Evolutionary conservation across 2,113 vertebrate species (phyloP).

Genomic region (Carassius carassius): DNA sequence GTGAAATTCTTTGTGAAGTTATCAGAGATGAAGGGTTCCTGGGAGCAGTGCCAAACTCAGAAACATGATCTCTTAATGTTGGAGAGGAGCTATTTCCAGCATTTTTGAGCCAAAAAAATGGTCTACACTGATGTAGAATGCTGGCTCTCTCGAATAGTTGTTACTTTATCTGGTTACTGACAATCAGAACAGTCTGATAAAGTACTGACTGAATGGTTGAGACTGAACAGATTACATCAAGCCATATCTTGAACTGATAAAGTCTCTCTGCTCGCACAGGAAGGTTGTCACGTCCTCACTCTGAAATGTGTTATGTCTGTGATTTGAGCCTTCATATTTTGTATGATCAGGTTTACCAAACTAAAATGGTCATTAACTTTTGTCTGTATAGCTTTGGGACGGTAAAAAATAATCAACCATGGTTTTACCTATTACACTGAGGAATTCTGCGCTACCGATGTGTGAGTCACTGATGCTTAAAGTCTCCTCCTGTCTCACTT

Average conservation of each 20-base stretch:
- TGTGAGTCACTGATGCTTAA: slow-evolving; percentile 97
- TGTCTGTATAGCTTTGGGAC: background rate
- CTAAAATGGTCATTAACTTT: background rate
- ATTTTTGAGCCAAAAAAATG: background rate
- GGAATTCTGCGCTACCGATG: slow-evolving; percentile 92
- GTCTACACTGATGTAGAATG: background rate
- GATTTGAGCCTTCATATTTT: background rate
- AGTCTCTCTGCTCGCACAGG: background rate
- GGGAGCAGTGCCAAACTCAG: slow-evolving; percentile 12
- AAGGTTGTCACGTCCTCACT: background rate
- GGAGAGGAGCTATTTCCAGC: background rate
- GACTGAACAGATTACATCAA: background rate
- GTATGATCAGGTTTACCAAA: background rate
- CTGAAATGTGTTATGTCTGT: background rate
- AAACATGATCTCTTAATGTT: slow-evolving; percentile 1
- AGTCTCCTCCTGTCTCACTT: slow-evolving; percentile 96
- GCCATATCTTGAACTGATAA: slow-evolving; percentile 21
- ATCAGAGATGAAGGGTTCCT: background rate
- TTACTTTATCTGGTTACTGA: background rate
- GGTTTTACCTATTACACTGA: slow-evolving; percentile 93
- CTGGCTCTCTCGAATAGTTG: background rate
- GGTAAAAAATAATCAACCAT: slow-evolving; percentile 1
- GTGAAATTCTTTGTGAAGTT: slow-evolving; percentile 17
- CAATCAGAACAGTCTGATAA: background rate
- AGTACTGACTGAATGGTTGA: background rate